Percentiles rank a stretch among this genome's conserved stretches.
Evolutionary conservation across 2,888 invertebrate species (phyloP).

Genomic region (Macaria notata): DNA sequence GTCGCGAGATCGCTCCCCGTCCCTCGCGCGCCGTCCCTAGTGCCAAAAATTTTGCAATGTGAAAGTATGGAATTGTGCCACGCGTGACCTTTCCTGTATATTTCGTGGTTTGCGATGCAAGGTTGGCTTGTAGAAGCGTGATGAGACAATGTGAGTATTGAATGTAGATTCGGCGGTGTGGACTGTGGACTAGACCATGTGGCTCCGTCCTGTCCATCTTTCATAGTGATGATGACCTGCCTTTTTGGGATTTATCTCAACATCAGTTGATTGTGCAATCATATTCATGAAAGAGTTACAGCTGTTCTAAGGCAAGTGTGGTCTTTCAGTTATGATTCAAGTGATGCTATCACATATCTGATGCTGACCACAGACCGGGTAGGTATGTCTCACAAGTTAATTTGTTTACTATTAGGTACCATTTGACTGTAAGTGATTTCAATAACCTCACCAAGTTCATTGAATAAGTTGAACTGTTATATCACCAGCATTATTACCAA

Average conservation of each 20-base stretch:
- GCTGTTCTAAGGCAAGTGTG: not conserved
- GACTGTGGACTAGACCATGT: constrained; percentile 48
- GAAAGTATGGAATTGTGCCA: constrained; percentile 80
- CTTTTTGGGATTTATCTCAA: constrained; percentile 2
- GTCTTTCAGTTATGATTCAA: no score
- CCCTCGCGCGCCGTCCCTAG: constrained; percentile 63
- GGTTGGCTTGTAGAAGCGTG: constrained; percentile 51
- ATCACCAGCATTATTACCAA: no score
- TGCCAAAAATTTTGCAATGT: constrained; percentile 82
- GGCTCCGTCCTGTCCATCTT: constrained; percentile 46
- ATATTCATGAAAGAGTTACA: not conserved
- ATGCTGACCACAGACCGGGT: no score
- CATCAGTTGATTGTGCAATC: constrained; percentile 22
- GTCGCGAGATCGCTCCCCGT: constrained; percentile 73
- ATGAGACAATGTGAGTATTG: constrained; percentile 60
- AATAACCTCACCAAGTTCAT: no score
- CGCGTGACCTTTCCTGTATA: constrained; percentile 74
- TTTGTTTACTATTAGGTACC: no score
- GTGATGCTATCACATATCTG: no score
- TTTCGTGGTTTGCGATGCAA: constrained; percentile 53
- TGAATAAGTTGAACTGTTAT: no score
- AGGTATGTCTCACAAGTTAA: no score
- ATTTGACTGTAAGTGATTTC: no score
- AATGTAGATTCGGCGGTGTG: constrained; percentile 37
- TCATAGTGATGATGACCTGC: constrained; percentile 3